Evolutionary conservation across 1,140 invertebrate genomes (phyloP).

Genomic region (Brachionus rotundiformis): DNA sequence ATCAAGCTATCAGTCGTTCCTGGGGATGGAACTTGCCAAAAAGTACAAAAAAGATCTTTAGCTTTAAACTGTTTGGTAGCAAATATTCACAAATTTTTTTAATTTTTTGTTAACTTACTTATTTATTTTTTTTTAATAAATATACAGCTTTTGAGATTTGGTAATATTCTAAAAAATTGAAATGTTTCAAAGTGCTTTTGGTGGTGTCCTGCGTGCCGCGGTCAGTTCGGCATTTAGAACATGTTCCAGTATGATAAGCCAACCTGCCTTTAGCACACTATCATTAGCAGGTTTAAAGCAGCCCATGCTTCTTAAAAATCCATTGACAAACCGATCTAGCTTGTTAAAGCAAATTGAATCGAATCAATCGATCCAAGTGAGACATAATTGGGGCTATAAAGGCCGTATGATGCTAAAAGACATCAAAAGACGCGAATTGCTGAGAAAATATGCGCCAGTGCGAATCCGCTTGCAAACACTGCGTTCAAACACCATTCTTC

Average conservation of each 20-base stretch:
- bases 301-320: not conserved
- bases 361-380: conserved; percentile 36
- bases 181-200: conserved; percentile 11
- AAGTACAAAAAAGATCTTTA: too few species aligned
- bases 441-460: conserved; percentile 72
- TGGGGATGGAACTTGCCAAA: too few species aligned
- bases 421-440: conserved; percentile 74
- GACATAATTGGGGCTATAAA: conserved; percentile 46
- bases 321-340: not conserved
- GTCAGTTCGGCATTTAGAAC: not conserved
- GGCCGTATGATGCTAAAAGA: conserved; percentile 73
- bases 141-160: too few species aligned
- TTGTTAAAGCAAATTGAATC: not conserved
- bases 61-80: too few species aligned
- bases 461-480: conserved; percentile 75
- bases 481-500: conserved; percentile 78
- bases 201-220: not conserved
- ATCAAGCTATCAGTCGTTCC: too few species aligned
- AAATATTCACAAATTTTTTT: too few species aligned
- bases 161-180: not conserved
- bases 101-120: too few species aligned
- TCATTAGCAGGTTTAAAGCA: not conserved
- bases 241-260: not conserved
- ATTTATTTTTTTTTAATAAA: too few species aligned
- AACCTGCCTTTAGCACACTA: not conserved